Evolutionary conservation across 1,140 invertebrate species (phyloP).

Genomic region (Venturia canescens): DNA sequence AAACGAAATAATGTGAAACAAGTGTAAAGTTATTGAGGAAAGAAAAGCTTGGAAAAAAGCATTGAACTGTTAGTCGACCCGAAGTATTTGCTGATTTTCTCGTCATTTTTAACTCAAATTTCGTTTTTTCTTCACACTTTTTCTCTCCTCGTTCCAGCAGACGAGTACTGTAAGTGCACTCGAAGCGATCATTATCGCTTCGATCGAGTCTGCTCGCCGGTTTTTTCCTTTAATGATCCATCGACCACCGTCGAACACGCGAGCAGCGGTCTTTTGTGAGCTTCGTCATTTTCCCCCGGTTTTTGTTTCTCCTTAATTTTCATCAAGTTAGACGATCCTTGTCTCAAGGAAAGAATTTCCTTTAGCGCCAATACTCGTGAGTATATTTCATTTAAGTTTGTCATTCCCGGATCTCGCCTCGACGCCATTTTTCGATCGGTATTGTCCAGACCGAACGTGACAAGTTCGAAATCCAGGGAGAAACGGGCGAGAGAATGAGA

Average conservation of each 20-base stretch:
- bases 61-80: too few species aligned
- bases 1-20: too few species aligned
- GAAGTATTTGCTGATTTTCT: too few species aligned
- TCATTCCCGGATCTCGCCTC: background rate
- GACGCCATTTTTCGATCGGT: background rate
- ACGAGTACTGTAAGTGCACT: too few species aligned
- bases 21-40: too few species aligned
- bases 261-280: slow-evolving; percentile 1
- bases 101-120: too few species aligned
- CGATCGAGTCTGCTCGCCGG: too few species aligned
- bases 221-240: background rate
- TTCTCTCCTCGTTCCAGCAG: too few species aligned
- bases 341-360: slow-evolving; percentile 7
- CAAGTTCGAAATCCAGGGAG: background rate
- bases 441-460: background rate
- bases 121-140: too few species aligned
- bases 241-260: slow-evolving; percentile 23
- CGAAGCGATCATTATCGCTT: too few species aligned
- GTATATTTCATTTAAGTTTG: slow-evolving; percentile 12
- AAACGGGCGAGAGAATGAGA: background rate
- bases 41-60: too few species aligned
- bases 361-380: slow-evolving; percentile 14
- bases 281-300: background rate
- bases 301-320: background rate
- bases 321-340: slow-evolving; percentile 23